Evolutionary conservation across 2,113 vertebrate genomes (phyloP).

Genomic region (Plecotus auritus): DNA sequence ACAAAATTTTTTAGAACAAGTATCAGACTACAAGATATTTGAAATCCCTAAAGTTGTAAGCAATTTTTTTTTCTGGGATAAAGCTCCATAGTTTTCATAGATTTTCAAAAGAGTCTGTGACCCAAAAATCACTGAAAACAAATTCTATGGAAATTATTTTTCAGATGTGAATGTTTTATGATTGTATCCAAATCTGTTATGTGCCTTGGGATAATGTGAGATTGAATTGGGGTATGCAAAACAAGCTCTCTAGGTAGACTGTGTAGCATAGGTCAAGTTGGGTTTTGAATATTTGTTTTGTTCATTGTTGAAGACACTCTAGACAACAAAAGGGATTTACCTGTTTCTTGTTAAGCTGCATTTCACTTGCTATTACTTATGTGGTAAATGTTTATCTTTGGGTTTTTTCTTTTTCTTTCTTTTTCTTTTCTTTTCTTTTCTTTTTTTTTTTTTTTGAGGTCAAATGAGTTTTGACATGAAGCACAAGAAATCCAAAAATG

Average conservation of each 20-base stretch:
- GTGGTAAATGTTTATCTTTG: neutral
- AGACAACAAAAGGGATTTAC: neutral
- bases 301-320: neutral
- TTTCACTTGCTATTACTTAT: neutral
- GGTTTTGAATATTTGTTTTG: neutral
- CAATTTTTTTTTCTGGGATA: neutral
- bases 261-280: neutral
- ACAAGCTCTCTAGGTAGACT: neutral
- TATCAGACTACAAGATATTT: neutral
- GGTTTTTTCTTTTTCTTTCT: neutral
- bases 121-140: neutral
- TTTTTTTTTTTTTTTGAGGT: constrained; percentile 28
- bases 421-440: constrained; percentile 9
- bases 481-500: neutral
- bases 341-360: neutral
- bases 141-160: neutral
- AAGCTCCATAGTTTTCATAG: neutral
- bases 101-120: neutral
- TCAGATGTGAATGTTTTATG: constrained; percentile 15
- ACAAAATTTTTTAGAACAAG: neutral
- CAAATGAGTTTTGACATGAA: constrained; percentile 9
- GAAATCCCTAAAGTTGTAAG: neutral
- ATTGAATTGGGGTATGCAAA: constrained; percentile 14
- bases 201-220: neutral
- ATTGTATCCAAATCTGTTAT: neutral